phyloP scores from a whole-genome alignment of 2,797 vertebrate genomes.

The Arnoldichthys spilopterus region DNA sequence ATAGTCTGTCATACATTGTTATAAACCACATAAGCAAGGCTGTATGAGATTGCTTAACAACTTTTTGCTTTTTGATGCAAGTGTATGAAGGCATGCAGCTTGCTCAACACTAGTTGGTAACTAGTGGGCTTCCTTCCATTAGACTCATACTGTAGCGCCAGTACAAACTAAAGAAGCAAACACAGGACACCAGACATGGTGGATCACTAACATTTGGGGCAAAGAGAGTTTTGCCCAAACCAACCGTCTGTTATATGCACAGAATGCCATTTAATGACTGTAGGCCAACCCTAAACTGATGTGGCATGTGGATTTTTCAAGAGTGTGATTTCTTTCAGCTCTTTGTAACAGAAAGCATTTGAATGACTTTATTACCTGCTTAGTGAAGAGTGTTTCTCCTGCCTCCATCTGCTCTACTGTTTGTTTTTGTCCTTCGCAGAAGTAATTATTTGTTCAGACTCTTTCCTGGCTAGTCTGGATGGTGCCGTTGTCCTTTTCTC shows the following conservation, averaged over 20 bases:
- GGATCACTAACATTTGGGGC: too few species aligned
- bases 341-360: constrained; percentile 35
- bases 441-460: constrained; percentile 45
- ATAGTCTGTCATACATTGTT: too few species aligned
- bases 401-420: constrained; percentile 50
- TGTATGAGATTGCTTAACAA: too few species aligned
- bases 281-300: background rate
- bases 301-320: background rate
- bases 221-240: too few species aligned
- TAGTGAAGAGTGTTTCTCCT: constrained; percentile 32
- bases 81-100: too few species aligned
- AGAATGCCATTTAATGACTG: background rate
- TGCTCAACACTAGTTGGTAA: too few species aligned
- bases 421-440: constrained; percentile 46
- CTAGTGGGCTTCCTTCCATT: too few species aligned
- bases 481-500: constrained; percentile 34
- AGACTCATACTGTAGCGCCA: background rate
- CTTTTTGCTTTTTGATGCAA: too few species aligned
- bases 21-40: too few species aligned
- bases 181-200: too few species aligned
- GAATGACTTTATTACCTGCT: constrained; percentile 44
- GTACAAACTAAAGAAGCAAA: too few species aligned
- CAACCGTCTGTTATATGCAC: background rate
- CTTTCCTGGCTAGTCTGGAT: constrained; percentile 47
- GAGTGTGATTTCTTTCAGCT: constrained; percentile 17